phyloP scores from a whole-genome alignment of 2,888 invertebrate genomes.

The Spilosoma lubricipeda region DNA sequence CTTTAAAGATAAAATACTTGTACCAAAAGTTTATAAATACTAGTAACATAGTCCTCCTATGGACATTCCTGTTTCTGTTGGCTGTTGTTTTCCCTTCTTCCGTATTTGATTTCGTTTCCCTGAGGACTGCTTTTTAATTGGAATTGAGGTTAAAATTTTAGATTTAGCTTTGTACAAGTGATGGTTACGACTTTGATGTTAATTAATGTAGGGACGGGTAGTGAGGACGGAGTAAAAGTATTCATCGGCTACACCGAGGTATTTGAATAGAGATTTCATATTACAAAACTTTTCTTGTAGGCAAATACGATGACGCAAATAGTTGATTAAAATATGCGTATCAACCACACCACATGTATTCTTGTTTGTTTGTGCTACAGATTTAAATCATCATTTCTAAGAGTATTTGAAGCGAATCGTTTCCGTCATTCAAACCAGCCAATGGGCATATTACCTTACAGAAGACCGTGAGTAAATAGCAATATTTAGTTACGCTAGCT shows the following conservation, averaged over 20 bases:
- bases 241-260: not conserved
- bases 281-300: not conserved
- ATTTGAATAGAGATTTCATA: not conserved
- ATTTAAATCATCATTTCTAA: not conserved
- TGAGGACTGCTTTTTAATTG: too few species aligned
- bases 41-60: too few species aligned
- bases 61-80: too few species aligned
- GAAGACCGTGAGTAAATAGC: not conserved
- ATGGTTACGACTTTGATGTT: too few species aligned
- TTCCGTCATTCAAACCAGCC: not conserved
- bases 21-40: too few species aligned
- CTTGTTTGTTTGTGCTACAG: not conserved
- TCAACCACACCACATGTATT: not conserved
- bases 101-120: too few species aligned
- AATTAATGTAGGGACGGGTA: slow-evolving; percentile 13
- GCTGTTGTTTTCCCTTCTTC: too few species aligned
- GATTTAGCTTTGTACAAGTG: too few species aligned
- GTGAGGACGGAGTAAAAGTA: slow-evolving; percentile 17
- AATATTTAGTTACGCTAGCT: not conserved
- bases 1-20: too few species aligned
- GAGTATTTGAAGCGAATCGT: not conserved
- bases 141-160: too few species aligned
- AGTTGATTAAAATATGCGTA: not conserved
- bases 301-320: too few species aligned
- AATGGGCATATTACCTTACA: not conserved